Evolutionary conservation across 2,113 vertebrate species (phyloP).

Genomic region (Balaeniceps rex): DNA sequence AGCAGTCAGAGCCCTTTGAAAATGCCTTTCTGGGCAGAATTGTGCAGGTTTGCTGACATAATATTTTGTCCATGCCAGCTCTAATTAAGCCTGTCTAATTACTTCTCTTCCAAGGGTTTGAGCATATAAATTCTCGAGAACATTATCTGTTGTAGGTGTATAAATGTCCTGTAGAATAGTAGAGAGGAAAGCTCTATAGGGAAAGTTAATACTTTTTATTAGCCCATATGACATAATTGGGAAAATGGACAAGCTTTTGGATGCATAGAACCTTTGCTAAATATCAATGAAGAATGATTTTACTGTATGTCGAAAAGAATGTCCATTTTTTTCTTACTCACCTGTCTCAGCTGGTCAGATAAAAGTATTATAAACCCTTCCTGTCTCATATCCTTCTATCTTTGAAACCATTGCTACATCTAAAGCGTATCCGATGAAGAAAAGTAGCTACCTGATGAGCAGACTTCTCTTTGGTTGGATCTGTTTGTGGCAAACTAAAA

Average conservation of each 20-base stretch:
- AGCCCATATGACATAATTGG: background rate
- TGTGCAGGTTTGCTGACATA: background rate
- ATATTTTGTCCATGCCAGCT: background rate
- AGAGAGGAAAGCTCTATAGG: background rate
- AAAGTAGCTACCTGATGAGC: background rate
- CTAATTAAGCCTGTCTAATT: constrained; percentile 56
- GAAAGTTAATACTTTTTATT: background rate
- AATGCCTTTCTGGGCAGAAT: constrained; percentile 1
- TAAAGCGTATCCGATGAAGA: background rate
- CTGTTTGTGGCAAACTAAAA: background rate
- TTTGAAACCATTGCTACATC: background rate
- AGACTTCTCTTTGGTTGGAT: background rate
- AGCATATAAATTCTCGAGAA: background rate
- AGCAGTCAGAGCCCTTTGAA: background rate
- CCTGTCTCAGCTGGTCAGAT: background rate
- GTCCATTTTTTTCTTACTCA: background rate
- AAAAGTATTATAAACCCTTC: background rate
- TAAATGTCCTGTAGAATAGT: background rate
- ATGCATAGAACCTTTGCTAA: background rate
- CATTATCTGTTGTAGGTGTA: background rate
- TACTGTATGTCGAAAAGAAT: background rate
- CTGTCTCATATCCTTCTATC: background rate
- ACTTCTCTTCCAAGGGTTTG: constrained; percentile 5
- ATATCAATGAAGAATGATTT: background rate
- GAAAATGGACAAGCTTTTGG: background rate